A percentile compares a stretch with the other conserved stretches of the same genome.
Conservation (phyloP, 1,140 invertebrate genomes). For the Phymastichus coffea region DNA sequence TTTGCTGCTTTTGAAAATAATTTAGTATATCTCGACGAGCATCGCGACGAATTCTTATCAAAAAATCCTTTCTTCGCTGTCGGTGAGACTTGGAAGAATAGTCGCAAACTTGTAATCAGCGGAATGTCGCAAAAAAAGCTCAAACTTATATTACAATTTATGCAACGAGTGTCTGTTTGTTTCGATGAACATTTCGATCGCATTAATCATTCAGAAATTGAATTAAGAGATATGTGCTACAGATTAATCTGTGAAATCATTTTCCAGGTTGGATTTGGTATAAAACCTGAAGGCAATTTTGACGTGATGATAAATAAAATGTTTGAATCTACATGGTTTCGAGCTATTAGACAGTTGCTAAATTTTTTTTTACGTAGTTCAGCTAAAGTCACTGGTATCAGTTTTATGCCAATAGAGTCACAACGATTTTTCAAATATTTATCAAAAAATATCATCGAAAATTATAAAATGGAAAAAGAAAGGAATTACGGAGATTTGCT, state of each 20-base stretch:
- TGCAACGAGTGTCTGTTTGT: slow-evolving; percentile 7
- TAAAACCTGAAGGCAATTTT: slow-evolving; percentile 25
- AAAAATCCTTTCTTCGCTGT: slow-evolving; percentile 41
- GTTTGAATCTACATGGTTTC: neutral
- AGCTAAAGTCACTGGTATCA: neutral
- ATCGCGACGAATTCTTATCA: slow-evolving; percentile 31
- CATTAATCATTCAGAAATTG: neutral
- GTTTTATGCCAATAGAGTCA: neutral
- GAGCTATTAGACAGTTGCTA: neutral
- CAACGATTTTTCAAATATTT: too few relatives aligned
- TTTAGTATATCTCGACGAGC: slow-evolving; percentile 9
- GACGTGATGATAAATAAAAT: too few relatives aligned
- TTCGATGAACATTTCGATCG: neutral
- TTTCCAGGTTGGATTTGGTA: slow-evolving; percentile 28
- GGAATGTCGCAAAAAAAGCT: slow-evolving; percentile 34
- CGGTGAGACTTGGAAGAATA: slow-evolving; percentile 31
- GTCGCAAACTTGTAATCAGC: slow-evolving; percentile 18
- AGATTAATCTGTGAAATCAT: slow-evolving; percentile 24
- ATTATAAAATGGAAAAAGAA: neutral
- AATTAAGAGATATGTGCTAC: neutral
- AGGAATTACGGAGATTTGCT: slow-evolving; percentile 15
- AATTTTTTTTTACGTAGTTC: neutral
- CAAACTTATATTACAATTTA: slow-evolving; percentile 16
- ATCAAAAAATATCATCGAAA: neutral
- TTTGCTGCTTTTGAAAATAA: slow-evolving; percentile 36